These are phyloP conservation scores for Pseudorhombus dupliciocellatus DNA, from an alignment of 2,113 vertebrate species.

Conservation along the genomic window DNA sequence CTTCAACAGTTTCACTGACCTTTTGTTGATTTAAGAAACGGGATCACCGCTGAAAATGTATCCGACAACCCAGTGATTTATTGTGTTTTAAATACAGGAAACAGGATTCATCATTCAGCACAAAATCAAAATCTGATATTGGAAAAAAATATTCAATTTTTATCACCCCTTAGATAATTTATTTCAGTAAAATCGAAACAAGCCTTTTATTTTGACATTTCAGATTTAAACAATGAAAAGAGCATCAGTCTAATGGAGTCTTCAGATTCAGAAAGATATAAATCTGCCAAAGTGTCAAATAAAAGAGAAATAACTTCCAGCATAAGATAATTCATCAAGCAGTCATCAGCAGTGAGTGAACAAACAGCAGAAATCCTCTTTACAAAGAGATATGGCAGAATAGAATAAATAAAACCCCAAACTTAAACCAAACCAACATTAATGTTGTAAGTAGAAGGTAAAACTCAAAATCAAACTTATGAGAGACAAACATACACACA, in stretches of 20 bases:
- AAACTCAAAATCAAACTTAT: neutral
- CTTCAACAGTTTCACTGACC: too few relatives aligned
- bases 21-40: too few relatives aligned
- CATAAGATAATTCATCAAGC: neutral
- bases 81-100: constrained; percentile 14
- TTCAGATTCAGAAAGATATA: neutral
- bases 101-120: neutral
- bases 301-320: neutral
- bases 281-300: too few relatives aligned
- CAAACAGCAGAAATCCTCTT: too few relatives aligned
- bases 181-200: too few relatives aligned
- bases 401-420: neutral
- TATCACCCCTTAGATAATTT: too few relatives aligned
- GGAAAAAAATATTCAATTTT: too few relatives aligned
- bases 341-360: too few relatives aligned
- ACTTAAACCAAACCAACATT: neutral
- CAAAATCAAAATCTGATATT: neutral
- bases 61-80: constrained; percentile 7
- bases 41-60: too few relatives aligned
- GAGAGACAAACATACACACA: neutral
- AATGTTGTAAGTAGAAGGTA: too few relatives aligned
- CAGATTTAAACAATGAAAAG: neutral
- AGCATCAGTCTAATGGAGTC: neutral
- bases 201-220: neutral
- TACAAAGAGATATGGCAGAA: neutral